Conservation (phyloP, 2,797 vertebrate genomes). For the Telmatherina bonti region DNA sequence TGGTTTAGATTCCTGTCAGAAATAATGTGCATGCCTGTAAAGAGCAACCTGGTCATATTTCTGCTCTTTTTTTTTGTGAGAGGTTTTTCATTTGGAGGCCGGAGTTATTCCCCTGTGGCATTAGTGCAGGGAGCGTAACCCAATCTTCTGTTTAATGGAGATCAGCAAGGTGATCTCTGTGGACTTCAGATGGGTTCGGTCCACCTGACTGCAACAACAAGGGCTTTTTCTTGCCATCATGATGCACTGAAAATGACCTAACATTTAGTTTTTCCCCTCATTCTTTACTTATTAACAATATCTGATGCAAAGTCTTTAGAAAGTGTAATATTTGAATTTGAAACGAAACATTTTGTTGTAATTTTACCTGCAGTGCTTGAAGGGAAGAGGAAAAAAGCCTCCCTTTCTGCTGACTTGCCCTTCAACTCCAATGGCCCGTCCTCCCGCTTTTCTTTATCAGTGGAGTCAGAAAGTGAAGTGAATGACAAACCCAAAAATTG, state of each 20-base stretch:
- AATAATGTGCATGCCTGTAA: background rate
- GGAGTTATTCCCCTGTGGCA: slow-evolving; percentile 18
- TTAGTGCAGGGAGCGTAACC: slow-evolving; percentile 51
- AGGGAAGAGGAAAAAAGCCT: slow-evolving; percentile 87
- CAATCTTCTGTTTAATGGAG: slow-evolving; percentile 63
- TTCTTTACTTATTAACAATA: background rate
- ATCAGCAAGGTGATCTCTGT: slow-evolving; percentile 56
- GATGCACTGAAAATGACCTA: slow-evolving; percentile 33
- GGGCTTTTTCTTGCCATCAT: slow-evolving; percentile 38
- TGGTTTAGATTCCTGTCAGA: background rate
- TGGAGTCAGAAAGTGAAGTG: slow-evolving; percentile 85
- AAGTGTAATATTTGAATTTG: background rate
- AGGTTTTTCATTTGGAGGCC: slow-evolving; percentile 15
- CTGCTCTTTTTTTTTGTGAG: too few species aligned
- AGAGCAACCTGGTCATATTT: background rate
- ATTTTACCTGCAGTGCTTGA: slow-evolving; percentile 83
- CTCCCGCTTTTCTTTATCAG: slow-evolving; percentile 78
- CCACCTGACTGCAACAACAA: slow-evolving; percentile 45
- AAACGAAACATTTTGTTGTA: slow-evolving; percentile 3
- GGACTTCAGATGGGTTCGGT: slow-evolving; percentile 49
- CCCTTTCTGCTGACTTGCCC: slow-evolving; percentile 85
- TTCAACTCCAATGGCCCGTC: slow-evolving; percentile 84
- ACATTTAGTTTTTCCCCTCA: slow-evolving; percentile 19
- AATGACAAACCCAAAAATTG: slow-evolving; percentile 76
- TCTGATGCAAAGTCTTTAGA: background rate